These are phyloP conservation scores for Tyrophagus putrescentiae DNA, from an alignment of 1,140 invertebrate genomes.

Conservation along the genomic window DNA sequence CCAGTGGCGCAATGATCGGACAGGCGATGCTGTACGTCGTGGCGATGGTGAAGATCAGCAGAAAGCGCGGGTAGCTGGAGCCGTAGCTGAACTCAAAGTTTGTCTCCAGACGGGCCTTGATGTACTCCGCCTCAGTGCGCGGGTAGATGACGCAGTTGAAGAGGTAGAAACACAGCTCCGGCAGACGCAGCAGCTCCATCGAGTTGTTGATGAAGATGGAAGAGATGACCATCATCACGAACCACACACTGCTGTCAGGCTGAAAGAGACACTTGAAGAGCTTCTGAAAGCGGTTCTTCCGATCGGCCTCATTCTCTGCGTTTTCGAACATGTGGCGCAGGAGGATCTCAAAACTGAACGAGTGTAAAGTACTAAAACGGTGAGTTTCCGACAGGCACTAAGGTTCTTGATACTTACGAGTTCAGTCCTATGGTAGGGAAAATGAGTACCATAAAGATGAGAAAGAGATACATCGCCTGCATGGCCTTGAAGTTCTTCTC, in stretches of 20 bases:
- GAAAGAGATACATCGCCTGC: constrained; percentile 76
- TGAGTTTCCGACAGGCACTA: neutral
- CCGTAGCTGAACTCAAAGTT: constrained; percentile 87
- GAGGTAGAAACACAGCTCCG: constrained; percentile 72
- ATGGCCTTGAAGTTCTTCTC: constrained; percentile 81
- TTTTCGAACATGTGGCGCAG: neutral
- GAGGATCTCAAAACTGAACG: neutral
- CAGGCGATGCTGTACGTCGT: constrained; percentile 81
- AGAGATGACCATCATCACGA: constrained; percentile 91
- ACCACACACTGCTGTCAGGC: constrained; percentile 86
- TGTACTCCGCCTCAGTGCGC: constrained; percentile 20
- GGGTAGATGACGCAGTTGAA: constrained; percentile 23
- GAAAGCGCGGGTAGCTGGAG: constrained; percentile 84
- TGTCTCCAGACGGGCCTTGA: constrained; percentile 35
- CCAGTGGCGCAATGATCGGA: constrained; percentile 81
- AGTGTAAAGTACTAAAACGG: neutral
- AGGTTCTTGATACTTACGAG: constrained; percentile 35
- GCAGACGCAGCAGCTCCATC: constrained; percentile 72
- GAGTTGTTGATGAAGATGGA: constrained; percentile 80
- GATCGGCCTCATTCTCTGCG: neutral
- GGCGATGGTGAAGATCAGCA: constrained; percentile 81
- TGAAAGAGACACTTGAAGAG: constrained; percentile 70
- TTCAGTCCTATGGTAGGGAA: constrained; percentile 79
- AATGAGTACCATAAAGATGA: constrained; percentile 86
- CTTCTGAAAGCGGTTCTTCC: constrained; percentile 36